Conservation (phyloP, 92 coral and sea anemone species). For the Paramuricea clavata region DNA sequence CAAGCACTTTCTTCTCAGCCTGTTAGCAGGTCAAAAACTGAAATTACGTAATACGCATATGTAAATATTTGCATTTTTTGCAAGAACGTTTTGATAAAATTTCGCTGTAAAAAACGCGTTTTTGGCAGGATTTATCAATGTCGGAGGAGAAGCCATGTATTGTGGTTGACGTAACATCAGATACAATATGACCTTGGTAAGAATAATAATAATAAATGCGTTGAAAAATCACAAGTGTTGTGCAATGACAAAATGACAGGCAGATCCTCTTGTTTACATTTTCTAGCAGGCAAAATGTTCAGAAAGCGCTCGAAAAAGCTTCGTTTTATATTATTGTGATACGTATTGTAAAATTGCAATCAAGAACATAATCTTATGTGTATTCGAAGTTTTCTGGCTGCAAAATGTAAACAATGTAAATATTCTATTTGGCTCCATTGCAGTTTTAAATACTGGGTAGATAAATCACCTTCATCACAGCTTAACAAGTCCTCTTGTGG, state of each 20-base stretch:
- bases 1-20: not conserved
- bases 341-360: too few relatives aligned
- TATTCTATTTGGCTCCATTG: too few relatives aligned
- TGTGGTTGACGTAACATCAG: slow-evolving; percentile 75
- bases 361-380: not conserved
- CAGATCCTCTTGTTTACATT: not conserved
- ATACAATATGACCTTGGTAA: slow-evolving; percentile 91
- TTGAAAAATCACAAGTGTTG: too few relatives aligned
- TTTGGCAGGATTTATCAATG: not conserved
- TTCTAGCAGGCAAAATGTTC: too few relatives aligned
- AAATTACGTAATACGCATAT: not conserved
- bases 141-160: slow-evolving; percentile 72
- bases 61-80: not conserved
- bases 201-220: too few relatives aligned
- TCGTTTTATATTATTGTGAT: too few relatives aligned
- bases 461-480: too few relatives aligned
- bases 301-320: too few relatives aligned
- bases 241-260: too few relatives aligned
- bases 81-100: not conserved
- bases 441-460: too few relatives aligned
- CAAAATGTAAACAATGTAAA: too few relatives aligned
- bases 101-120: not conserved
- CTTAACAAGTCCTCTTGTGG: not conserved
- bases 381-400: too few relatives aligned
- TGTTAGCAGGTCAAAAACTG: not conserved